These are phyloP conservation scores for Drosophila colorata DNA, from an alignment of 2,888 invertebrate genomes.

Conservation along the genomic window DNA sequence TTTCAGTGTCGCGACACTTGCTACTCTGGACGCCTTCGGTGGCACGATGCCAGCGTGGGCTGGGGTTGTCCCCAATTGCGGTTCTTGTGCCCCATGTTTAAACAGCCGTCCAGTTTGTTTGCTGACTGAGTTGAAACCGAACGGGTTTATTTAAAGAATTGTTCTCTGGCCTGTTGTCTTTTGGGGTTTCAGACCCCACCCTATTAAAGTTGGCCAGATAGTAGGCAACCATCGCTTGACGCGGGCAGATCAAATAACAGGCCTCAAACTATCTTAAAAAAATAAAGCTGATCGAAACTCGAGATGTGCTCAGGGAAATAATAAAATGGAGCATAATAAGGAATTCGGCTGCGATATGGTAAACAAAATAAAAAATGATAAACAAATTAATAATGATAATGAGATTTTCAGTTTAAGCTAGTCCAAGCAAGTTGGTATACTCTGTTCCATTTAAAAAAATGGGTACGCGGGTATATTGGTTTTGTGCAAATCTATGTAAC, in stretches of 20 bases:
- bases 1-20: constrained; percentile 48
- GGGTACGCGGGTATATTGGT: too few species aligned
- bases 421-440: too few species aligned
- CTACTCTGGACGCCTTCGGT: constrained; percentile 32
- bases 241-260: constrained; percentile 27
- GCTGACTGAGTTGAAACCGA: constrained; percentile 44
- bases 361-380: too few species aligned
- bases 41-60: constrained; percentile 38
- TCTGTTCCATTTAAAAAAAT: too few species aligned
- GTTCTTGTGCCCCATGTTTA: constrained; percentile 50
- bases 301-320: background rate
- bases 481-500: too few species aligned
- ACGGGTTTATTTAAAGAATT: constrained; percentile 35
- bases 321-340: too few species aligned
- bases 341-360: too few species aligned
- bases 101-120: constrained; percentile 66
- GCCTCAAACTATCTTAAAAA: background rate
- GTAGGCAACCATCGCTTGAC: constrained; percentile 18
- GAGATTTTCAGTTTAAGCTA: too few species aligned
- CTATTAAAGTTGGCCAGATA: constrained; percentile 16
- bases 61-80: constrained; percentile 45
- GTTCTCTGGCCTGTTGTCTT: constrained; percentile 7
- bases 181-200: constrained; percentile 5
- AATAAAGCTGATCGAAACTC: background rate
- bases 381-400: too few species aligned